Evolutionary conservation across 2,888 invertebrate species (phyloP), one percentile per base, ranked within the genome.

Genomic region (Tineola bisselliella): DNA sequence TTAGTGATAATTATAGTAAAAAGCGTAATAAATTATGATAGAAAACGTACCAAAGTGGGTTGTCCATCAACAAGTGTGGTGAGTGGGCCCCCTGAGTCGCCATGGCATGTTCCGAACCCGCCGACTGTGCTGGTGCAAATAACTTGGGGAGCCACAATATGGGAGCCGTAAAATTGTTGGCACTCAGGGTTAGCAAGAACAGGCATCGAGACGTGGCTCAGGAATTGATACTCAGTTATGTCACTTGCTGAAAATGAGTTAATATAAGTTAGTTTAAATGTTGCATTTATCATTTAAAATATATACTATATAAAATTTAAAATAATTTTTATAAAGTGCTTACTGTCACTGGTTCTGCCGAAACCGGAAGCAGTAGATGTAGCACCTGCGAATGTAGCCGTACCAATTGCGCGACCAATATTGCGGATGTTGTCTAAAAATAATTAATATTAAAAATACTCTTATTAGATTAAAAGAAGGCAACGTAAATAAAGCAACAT

Each of bases 271-370:
- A 25, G 6, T 25, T 25, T 25, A 25, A 4, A 25, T 25, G 17
- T 52, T 17, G 1, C 13, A 52, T 4, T 15, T 11, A 52, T 4
- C n/a, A n/a, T n/a, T n/a, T n/a, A n/a, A n/a, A n/a, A n/a, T n/a
- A n/a, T n/a, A n/a, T n/a, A n/a, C n/a, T n/a, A n/a, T n/a, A n/a
- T n/a, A n/a, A n/a, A n/a, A n/a, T n/a, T n/a, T 11, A n/a, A 52
- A 52, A 44, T n/a, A 12, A 44, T 3, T 13, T 44, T 44, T n/a
- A 44, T 4, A 44, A 44, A n/a, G 15, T 19, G 63, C 71, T 71
- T 52, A 77, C 75, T 54, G 64, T 78, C 77, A n/a, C 71, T 70
- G 12, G 72, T 74, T 33, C 69, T 69, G 19, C 80, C 81, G 66
- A 73, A 79, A 19, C 80, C 79, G 2, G 75, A 74, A 8, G 79